Percentiles rank a stretch among this genome's conserved stretches.
Conservation (phyloP, 53 echinoderm and acorn worm species). For the Temnopleurus reevesii region DNA sequence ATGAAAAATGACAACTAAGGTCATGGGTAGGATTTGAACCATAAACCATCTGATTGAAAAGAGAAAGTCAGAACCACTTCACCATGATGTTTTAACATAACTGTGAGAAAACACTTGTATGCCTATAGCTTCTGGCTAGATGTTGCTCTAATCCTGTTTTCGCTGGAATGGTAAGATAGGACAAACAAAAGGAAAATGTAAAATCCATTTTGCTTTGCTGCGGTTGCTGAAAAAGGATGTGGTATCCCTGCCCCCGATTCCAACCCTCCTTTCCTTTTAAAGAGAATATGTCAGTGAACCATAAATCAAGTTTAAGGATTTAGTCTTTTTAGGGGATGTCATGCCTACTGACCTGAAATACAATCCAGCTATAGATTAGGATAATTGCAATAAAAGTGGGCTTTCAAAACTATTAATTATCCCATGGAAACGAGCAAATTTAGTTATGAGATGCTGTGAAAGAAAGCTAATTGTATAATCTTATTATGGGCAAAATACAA, state of each 20-base stretch:
- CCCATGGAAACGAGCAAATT: background rate
- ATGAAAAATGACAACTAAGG: too few species aligned
- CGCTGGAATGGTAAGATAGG: background rate
- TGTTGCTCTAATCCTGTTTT: background rate
- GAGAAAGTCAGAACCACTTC: too few species aligned
- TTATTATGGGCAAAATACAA: background rate
- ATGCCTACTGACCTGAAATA: background rate
- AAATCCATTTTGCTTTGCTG: background rate
- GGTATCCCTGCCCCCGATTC: background rate
- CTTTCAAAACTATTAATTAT: background rate
- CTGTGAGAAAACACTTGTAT: background rate
- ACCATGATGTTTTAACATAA: too few species aligned
- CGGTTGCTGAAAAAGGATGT: background rate
- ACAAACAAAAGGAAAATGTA: background rate
- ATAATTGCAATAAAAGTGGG: background rate
- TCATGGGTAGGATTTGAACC: too few species aligned
- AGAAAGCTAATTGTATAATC: background rate
- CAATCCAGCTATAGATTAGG: background rate
- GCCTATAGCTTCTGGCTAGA: too few species aligned
- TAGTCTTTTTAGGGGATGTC: background rate
- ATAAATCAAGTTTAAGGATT: conserved; percentile 1
- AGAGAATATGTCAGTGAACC: conserved; percentile 8
- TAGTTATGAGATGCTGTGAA: background rate
- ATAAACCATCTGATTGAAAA: too few species aligned
- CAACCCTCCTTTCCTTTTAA: background rate